Evolutionary conservation across 1,140 invertebrate species (phyloP).

Genomic region (Nephila pilipes): DNA sequence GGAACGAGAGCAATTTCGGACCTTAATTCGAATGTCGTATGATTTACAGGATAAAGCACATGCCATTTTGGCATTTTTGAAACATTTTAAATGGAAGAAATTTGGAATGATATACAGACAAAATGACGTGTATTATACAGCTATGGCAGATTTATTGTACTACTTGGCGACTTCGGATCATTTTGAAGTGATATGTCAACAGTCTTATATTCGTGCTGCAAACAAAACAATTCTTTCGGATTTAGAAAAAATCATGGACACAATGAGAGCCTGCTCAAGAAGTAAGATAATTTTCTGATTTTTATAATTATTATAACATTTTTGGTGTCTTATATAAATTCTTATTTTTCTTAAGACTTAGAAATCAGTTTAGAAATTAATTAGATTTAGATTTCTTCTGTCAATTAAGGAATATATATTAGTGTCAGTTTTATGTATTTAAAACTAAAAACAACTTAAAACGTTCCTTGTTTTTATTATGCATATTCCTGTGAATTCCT

Average conservation of each 20-base stretch:
- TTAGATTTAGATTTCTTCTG: no score
- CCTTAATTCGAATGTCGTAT: conserved; percentile 78
- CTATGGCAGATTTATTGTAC: conserved; percentile 76
- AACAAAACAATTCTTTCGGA: conserved; percentile 77
- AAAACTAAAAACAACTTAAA: no score
- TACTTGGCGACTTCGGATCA: conserved; percentile 22
- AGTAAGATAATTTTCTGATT: conserved; percentile 62
- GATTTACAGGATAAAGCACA: conserved; percentile 78
- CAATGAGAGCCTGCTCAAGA: conserved; percentile 77
- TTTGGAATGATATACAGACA: conserved; percentile 78
- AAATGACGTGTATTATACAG: conserved; percentile 78
- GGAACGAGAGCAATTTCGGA: conserved; percentile 71
- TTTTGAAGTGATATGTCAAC: conserved; percentile 72
- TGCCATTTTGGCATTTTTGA: conserved; percentile 77
- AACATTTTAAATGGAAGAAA: conserved; percentile 75
- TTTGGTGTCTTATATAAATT: no score
- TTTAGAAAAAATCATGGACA: conserved; percentile 72
- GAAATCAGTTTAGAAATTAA: no score
- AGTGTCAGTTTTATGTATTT: no score
- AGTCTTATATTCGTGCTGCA: conserved; percentile 71
- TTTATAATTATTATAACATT: background rate
- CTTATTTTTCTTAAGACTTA: no score
- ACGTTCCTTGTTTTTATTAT: no score
- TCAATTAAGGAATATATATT: no score
- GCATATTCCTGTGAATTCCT: no score